Conservation (phyloP, 2,113 vertebrate species). For the Melanerpes aurifrons region DNA sequence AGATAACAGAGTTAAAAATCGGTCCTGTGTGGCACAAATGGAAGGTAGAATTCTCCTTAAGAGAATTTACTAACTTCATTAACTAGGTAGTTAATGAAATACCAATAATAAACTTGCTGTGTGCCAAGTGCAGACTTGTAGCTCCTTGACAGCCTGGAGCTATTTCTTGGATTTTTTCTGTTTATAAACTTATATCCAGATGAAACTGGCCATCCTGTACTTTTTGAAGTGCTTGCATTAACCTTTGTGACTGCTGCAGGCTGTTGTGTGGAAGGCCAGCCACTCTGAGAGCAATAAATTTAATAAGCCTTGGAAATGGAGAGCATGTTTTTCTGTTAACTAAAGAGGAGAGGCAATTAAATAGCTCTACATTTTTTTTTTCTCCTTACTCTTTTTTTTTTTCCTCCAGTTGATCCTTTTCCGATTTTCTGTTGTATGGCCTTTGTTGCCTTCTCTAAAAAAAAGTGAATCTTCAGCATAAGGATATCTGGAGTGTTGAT, state of each 20-base stretch:
- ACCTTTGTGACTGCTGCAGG: slow-evolving; percentile 17
- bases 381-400: background rate
- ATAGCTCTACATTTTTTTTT: background rate
- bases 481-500: background rate
- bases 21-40: background rate
- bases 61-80: background rate
- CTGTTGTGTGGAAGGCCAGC: background rate
- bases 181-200: background rate
- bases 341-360: background rate
- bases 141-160: slow-evolving; percentile 33
- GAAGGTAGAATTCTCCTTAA: slow-evolving; percentile 3
- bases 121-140: background rate
- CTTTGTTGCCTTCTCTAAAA: background rate
- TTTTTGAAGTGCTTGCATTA: background rate
- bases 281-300: background rate
- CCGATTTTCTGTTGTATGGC: background rate
- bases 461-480: background rate
- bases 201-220: slow-evolving; percentile 1
- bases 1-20: background rate
- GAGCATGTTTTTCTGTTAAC: slow-evolving; percentile 14
- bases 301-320: slow-evolving; percentile 37
- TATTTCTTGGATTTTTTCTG: background rate
- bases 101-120: slow-evolving; percentile 21
- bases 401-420: background rate
- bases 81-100: slow-evolving; percentile 38